Percentiles rank a stretch among this genome's conserved stretches.
Conservation (phyloP, 2,888 invertebrate genomes). For the Brachycybe producta region DNA sequence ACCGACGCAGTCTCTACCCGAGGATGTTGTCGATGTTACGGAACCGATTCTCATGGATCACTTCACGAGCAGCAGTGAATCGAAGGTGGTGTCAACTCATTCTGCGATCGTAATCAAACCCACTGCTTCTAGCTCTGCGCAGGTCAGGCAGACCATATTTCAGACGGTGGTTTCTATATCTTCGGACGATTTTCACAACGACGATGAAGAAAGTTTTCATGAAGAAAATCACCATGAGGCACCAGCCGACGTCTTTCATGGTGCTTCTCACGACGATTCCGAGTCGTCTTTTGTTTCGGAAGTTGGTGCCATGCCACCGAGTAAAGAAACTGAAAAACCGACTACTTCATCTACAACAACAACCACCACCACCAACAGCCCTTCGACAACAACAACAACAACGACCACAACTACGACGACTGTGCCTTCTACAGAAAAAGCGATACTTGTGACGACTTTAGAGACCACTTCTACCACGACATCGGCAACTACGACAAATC, state of each 20-base stretch:
- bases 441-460: neutral
- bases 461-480: slow-evolving; percentile 1
- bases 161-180: slow-evolving; percentile 11
- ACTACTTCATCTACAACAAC: neutral
- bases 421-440: neutral
- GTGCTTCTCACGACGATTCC: neutral
- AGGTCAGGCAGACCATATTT: slow-evolving; percentile 11
- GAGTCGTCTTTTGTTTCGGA: neutral
- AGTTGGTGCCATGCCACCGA: neutral
- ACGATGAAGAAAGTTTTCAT: neutral
- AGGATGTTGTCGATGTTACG: no score
- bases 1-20: no score
- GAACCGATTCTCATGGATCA: no score
- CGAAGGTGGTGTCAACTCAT: slow-evolving; percentile 10
- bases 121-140: slow-evolving; percentile 9
- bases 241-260: no score
- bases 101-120: slow-evolving; percentile 9
- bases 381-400: neutral
- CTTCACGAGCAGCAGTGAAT: neutral
- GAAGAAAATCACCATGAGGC: slow-evolving; percentile 1
- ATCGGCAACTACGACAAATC: neutral
- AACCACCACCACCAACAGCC: neutral
- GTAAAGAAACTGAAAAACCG: neutral
- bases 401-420: neutral
- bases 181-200: slow-evolving; percentile 8